Conservation (phyloP, 2,113 vertebrate species). For the Phocoena phocoena region DNA sequence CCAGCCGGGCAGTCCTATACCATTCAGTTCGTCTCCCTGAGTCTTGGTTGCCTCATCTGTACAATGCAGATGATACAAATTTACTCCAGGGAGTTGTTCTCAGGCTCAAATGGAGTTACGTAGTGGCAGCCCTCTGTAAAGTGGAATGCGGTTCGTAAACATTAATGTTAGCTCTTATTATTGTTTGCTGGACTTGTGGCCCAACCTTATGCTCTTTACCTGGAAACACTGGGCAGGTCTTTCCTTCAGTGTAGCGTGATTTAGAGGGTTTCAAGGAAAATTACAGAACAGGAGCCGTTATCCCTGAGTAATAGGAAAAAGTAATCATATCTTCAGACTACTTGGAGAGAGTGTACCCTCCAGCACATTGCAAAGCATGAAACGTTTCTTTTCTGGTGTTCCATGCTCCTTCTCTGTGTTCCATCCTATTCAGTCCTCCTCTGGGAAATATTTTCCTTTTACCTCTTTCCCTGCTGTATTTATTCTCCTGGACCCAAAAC, state of each 20-base stretch:
- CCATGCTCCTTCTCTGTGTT: not conserved
- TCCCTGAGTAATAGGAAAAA: not conserved
- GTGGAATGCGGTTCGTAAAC: not conserved
- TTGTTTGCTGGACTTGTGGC: not conserved
- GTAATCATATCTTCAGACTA: not conserved
- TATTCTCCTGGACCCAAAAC: slow-evolving; percentile 8
- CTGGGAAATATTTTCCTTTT: not conserved
- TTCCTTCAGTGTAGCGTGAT: not conserved
- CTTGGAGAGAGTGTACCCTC: not conserved
- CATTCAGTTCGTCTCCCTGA: not conserved
- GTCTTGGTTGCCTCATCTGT: not conserved
- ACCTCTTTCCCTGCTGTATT: not conserved
- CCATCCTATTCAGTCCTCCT: not conserved
- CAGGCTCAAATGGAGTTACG: not conserved
- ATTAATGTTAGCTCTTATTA: not conserved
- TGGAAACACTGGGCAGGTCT: not conserved
- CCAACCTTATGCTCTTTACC: not conserved
- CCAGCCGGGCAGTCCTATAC: not conserved
- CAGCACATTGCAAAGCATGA: not conserved
- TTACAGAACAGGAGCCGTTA: not conserved
- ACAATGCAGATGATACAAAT: not conserved
- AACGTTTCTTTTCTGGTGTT: not conserved
- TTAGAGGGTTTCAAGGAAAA: not conserved
- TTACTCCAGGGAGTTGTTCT: not conserved
- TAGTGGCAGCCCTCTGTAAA: not conserved